Percentiles rank a stretch among this genome's conserved stretches.
phyloP scores from a whole-genome alignment of 2,888 invertebrate species.

The Aphrophora alni region DNA sequence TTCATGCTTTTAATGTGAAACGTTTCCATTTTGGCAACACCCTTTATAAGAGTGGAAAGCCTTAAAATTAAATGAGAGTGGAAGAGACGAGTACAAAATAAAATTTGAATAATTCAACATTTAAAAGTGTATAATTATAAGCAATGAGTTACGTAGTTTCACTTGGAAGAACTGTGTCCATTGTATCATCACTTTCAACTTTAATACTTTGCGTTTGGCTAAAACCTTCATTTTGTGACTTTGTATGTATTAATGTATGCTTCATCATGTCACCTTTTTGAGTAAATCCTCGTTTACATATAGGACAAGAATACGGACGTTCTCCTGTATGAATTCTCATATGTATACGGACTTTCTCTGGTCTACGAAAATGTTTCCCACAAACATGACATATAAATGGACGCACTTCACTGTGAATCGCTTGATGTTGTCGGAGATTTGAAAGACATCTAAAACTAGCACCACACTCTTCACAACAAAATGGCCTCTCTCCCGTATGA shows the following conservation, averaged over 20 bases:
- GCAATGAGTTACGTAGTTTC: too few species aligned
- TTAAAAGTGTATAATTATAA: too few species aligned
- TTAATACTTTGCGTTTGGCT: background rate
- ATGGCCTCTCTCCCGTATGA: background rate
- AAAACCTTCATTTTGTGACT: background rate
- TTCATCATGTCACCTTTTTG: background rate
- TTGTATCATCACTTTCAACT: background rate
- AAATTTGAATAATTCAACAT: too few species aligned
- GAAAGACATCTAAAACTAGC: background rate
- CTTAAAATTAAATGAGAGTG: too few species aligned
- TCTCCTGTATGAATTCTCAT: background rate
- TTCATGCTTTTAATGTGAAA: too few species aligned
- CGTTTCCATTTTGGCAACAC: too few species aligned
- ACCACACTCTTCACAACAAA: background rate
- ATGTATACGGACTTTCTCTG: background rate
- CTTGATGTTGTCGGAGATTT: background rate
- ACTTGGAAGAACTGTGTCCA: too few species aligned
- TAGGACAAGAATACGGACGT: background rate
- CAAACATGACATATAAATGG: background rate
- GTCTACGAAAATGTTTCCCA: background rate
- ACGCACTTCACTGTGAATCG: background rate
- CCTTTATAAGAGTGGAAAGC: too few species aligned
- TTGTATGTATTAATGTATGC: background rate
- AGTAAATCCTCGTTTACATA: background rate
- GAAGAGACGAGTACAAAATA: too few species aligned